phyloP scores from a whole-genome alignment of 2,888 invertebrate species.

The Nebria brevicollis region DNA sequence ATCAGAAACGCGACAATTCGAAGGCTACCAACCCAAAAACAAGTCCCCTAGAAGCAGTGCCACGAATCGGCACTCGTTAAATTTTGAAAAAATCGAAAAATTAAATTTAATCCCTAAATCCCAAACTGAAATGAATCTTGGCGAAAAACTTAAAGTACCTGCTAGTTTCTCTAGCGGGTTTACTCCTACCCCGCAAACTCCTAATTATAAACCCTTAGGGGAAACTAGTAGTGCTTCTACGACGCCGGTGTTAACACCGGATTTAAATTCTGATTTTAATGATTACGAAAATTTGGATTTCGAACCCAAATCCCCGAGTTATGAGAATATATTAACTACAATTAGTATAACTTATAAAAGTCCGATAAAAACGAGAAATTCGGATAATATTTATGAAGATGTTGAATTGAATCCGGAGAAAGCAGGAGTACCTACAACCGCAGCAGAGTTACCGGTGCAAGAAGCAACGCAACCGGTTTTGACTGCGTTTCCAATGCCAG shows the following conservation, averaged over 20 bases:
- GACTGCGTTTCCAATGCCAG: background rate
- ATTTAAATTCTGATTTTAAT: slow-evolving; percentile 51
- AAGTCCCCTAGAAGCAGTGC: slow-evolving; percentile 61
- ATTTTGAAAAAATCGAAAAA: slow-evolving; percentile 54
- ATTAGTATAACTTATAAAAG: slow-evolving; percentile 79
- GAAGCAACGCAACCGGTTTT: slow-evolving; percentile 67
- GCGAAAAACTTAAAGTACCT: slow-evolving; percentile 52
- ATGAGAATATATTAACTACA: slow-evolving; percentile 70
- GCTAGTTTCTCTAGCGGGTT: slow-evolving; percentile 49
- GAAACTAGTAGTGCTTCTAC: slow-evolving; percentile 59
- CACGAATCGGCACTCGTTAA: slow-evolving; percentile 57
- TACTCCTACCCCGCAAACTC: slow-evolving; percentile 59
- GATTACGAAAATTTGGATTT: slow-evolving; percentile 51
- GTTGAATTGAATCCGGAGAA: slow-evolving; percentile 66
- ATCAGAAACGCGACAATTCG: slow-evolving; percentile 36
- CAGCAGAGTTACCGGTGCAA: slow-evolving; percentile 68
- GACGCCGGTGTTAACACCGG: slow-evolving; percentile 52
- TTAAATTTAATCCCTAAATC: slow-evolving; percentile 56
- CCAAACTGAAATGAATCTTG: slow-evolving; percentile 58
- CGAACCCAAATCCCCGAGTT: slow-evolving; percentile 65
- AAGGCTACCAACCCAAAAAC: slow-evolving; percentile 60
- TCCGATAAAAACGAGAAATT: slow-evolving; percentile 65
- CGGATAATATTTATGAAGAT: slow-evolving; percentile 68
- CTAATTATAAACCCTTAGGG: slow-evolving; percentile 58
- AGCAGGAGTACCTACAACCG: slow-evolving; percentile 67